Evolutionary conservation across 2,113 vertebrate genomes (phyloP).

Genomic region (Ciconia stormi): DNA sequence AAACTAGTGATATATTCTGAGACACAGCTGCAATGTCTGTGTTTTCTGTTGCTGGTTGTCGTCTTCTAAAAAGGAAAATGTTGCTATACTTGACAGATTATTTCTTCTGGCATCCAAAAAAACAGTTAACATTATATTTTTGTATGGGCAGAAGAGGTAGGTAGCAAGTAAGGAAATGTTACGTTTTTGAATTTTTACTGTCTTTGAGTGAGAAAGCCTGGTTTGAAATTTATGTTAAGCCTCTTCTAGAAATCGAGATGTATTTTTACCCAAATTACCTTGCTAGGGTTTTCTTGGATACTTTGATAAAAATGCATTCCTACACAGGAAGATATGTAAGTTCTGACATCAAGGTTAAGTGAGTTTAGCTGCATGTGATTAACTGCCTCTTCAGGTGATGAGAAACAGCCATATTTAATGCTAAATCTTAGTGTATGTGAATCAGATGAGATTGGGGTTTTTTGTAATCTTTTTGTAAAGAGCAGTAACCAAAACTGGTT

Average conservation of each 20-base stretch:
- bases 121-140: fast-evolving
- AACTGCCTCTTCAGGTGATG: not conserved
- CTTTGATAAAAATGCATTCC: not conserved
- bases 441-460: not conserved
- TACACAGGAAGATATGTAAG: not conserved
- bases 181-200: not conserved
- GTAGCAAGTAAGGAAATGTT: not conserved
- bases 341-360: not conserved
- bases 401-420: not conserved
- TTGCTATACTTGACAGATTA: not conserved
- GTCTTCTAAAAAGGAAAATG: not conserved
- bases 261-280: not conserved
- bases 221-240: not conserved
- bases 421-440: not conserved
- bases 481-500: not conserved
- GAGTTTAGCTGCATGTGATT: not conserved
- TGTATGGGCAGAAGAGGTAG: not conserved
- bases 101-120: not conserved
- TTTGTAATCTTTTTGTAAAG: not conserved
- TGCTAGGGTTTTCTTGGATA: not conserved
- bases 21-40: not conserved
- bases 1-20: not conserved
- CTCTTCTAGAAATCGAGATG: not conserved
- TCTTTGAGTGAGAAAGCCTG: not conserved
- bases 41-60: not conserved